Conservation (phyloP, 2,888 invertebrate species). For the Ectropis crepuscularia region DNA sequence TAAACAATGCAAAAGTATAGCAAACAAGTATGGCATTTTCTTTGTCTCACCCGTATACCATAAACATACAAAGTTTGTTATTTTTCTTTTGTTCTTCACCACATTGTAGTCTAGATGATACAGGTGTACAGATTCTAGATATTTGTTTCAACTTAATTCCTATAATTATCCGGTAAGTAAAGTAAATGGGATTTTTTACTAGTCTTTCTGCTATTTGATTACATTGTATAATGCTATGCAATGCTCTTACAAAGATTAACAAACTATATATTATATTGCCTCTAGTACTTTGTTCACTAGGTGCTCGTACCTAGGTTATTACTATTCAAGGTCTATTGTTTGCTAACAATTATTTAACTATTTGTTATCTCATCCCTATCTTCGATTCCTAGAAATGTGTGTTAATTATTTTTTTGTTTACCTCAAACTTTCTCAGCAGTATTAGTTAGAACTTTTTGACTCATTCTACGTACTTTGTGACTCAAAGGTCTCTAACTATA, state of each 20-base stretch:
- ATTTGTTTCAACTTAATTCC: not conserved
- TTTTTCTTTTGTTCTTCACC: slow-evolving; percentile 23
- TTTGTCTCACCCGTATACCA: slow-evolving; percentile 24
- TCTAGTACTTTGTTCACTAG: no score
- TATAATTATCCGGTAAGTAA: not conserved
- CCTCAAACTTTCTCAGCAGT: slow-evolving; percentile 13
- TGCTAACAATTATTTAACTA: no score
- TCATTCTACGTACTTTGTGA: slow-evolving; percentile 20
- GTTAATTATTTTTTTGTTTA: slow-evolving; percentile 7
- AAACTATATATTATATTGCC: no score
- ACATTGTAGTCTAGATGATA: not conserved
- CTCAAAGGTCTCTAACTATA: slow-evolving; percentile 25
- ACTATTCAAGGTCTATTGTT: no score
- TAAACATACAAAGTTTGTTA: slow-evolving; percentile 24
- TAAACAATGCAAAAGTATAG: slow-evolving; percentile 15
- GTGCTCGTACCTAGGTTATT: no score
- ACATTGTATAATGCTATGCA: no score
- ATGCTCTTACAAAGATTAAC: no score
- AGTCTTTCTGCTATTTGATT: not conserved
- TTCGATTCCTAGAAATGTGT: not conserved
- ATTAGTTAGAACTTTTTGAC: slow-evolving; percentile 17
- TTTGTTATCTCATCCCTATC: not conserved
- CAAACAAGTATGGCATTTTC: slow-evolving; percentile 22
- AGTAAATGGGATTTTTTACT: not conserved
- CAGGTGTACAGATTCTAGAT: slow-evolving; percentile 1